phyloP scores from a whole-genome alignment of 2,888 invertebrate genomes.

The Falcaria lacertinaria region DNA sequence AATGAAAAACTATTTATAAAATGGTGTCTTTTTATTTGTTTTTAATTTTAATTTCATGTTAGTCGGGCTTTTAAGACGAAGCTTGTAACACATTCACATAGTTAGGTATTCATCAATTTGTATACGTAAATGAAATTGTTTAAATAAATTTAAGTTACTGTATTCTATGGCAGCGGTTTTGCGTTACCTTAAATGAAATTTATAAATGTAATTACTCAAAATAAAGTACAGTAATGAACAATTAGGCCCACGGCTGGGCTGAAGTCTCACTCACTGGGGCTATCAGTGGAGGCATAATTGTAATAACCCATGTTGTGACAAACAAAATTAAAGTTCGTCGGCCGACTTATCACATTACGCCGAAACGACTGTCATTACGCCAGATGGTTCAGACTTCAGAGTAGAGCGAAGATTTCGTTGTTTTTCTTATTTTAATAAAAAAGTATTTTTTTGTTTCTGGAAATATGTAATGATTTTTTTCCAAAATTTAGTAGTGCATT shows the following conservation, averaged over 20 bases:
- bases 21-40: too few species aligned
- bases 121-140: too few species aligned
- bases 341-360: constrained; percentile 13
- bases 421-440: background rate
- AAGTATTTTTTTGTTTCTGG: background rate
- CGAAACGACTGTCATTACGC: constrained; percentile 1
- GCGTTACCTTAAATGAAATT: too few species aligned
- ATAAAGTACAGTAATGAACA: constrained; percentile 1
- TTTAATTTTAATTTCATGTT: too few species aligned
- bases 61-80: too few species aligned
- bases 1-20: too few species aligned
- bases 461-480: too few species aligned
- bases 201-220: background rate
- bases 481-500: too few species aligned
- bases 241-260: constrained; percentile 7
- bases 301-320: constrained; percentile 8
- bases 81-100: too few species aligned
- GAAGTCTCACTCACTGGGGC: background rate
- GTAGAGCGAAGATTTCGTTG: background rate
- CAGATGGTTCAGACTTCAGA: background rate
- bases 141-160: too few species aligned
- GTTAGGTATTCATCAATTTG: too few species aligned
- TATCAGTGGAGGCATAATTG: constrained; percentile 8
- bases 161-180: too few species aligned
- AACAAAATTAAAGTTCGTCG: constrained; percentile 16